A percentile compares a stretch with the other conserved stretches of the same genome.
Evolutionary conservation across 1,140 invertebrate species (phyloP).

Genomic region (Pogonognathellus flavescens): DNA sequence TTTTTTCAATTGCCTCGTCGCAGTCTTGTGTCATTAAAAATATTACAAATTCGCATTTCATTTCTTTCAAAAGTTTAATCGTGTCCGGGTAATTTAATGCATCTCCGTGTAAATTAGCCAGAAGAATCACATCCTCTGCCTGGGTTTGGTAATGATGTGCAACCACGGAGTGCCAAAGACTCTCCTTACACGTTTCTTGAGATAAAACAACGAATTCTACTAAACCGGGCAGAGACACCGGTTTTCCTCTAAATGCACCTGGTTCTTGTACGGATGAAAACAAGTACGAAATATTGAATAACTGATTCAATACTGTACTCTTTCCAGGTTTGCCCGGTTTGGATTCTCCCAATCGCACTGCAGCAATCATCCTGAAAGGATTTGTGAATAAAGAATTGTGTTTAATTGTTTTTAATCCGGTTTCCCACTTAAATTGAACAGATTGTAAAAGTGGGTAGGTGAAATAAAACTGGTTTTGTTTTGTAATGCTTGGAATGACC

Average conservation of each 20-base stretch:
- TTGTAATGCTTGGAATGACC: not conserved
- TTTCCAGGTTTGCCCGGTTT: not conserved
- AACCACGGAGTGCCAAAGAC: not conserved
- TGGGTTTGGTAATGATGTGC: slow-evolving; percentile 4
- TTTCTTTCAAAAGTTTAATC: not conserved
- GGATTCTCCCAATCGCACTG: not conserved
- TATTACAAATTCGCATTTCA: not conserved
- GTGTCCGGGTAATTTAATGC: not conserved
- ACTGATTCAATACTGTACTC: not conserved
- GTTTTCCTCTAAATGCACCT: not conserved
- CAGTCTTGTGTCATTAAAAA: not conserved
- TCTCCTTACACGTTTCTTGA: not conserved
- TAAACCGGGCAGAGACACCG: not conserved
- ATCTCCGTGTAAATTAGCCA: not conserved
- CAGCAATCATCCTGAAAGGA: not conserved
- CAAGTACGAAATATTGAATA: not conserved
- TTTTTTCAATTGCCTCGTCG: not conserved
- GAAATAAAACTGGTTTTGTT: not conserved
- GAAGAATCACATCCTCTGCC: not conserved
- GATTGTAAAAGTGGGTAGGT: not conserved
- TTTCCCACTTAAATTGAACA: not conserved
- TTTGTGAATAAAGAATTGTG: not conserved
- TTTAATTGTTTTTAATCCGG: not conserved
- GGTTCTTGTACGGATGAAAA: not conserved
- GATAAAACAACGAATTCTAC: slow-evolving; percentile 2